These are phyloP conservation scores for Alcis repandata DNA, from an alignment of 2,888 invertebrate genomes.

Conservation along the genomic window DNA sequence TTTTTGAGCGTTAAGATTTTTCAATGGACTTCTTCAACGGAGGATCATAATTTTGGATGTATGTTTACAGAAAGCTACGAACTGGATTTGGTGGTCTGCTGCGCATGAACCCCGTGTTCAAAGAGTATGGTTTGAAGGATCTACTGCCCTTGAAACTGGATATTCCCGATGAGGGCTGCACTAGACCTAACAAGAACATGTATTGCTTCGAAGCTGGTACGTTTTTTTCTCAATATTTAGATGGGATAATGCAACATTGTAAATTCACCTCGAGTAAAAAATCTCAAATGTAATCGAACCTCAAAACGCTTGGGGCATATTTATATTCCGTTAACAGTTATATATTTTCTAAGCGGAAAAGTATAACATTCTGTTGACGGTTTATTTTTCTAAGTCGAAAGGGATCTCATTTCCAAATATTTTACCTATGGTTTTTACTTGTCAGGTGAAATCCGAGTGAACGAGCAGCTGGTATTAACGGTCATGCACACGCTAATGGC, in stretches of 20 bases:
- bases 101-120: conserved; percentile 95
- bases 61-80: conserved; percentile 89
- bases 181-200: conserved; percentile 95
- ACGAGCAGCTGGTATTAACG: conserved; percentile 95
- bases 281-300: background rate
- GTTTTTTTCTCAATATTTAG: background rate
- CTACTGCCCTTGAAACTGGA: conserved; percentile 94
- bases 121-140: conserved; percentile 95
- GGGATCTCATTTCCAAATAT: background rate
- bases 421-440: conserved; percentile 3
- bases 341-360: no score
- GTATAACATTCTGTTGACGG: no score
- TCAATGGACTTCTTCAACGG: no score
- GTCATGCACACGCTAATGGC: conserved; percentile 97
- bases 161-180: conserved; percentile 97
- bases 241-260: background rate
- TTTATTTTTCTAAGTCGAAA: background rate
- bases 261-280: background rate
- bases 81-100: conserved; percentile 93
- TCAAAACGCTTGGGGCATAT: no score
- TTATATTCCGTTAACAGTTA: no score
- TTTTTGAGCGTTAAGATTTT: background rate
- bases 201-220: conserved; percentile 96
- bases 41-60: no score
- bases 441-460: conserved; percentile 95